Evolutionary conservation across 1,140 invertebrate genomes (phyloP).

Genomic region (Diachasma alloeum): DNA sequence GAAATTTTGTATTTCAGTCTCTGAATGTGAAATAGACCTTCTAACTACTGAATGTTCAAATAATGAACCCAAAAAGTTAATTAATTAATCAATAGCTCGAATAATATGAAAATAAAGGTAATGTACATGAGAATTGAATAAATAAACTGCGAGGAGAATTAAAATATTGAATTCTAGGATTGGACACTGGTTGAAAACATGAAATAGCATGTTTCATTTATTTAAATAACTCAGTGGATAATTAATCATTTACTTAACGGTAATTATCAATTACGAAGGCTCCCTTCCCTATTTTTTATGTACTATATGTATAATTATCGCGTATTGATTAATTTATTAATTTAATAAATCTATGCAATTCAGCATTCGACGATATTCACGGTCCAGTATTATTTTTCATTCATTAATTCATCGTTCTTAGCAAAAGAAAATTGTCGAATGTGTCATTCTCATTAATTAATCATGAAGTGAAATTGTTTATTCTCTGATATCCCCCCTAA

Average conservation of each 20-base stretch:
- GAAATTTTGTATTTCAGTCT: background rate
- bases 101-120: background rate
- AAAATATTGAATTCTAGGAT: background rate
- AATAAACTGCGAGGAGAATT: background rate
- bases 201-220: background rate
- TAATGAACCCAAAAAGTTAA: background rate
- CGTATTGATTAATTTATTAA: background rate
- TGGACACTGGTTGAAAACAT: background rate
- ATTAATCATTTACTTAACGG: background rate
- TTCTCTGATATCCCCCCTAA: too few species aligned
- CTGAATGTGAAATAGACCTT: background rate
- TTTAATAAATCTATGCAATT: background rate
- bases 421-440: too few species aligned
- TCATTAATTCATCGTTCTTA: background rate
- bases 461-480: too few species aligned
- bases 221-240: background rate
- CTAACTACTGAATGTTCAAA: conserved; percentile 1
- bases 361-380: background rate
- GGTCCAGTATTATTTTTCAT: background rate
- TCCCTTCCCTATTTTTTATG: background rate
- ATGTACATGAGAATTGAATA: background rate
- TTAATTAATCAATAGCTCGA: background rate
- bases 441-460: too few species aligned
- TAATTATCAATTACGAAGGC: background rate
- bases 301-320: background rate